Evolutionary conservation across 2,888 invertebrate genomes (phyloP).

Genomic region (Spialia ferax): DNA sequence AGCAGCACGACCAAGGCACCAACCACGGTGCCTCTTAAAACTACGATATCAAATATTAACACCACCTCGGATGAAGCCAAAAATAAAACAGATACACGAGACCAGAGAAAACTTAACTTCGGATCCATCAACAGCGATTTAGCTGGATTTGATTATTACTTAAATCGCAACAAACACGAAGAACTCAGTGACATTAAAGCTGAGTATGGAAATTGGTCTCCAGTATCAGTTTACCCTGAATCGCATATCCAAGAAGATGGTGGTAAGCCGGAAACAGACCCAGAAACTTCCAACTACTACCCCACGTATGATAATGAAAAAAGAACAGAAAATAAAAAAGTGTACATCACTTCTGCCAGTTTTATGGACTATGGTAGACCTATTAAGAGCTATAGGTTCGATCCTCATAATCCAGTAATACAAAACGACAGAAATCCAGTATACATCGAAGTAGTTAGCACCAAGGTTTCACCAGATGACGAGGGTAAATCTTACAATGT

Average conservation of each 20-base stretch:
- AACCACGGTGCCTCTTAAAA: conserved; percentile 68
- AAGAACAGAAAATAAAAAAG: conserved; percentile 76
- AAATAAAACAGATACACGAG: conserved; percentile 77
- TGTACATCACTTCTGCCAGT: conserved; percentile 81
- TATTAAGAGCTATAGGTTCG: conserved; percentile 77
- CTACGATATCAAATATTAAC: conserved; percentile 57
- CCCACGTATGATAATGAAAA: conserved; percentile 80
- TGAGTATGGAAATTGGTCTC: conserved; percentile 85
- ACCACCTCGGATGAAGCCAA: conserved; percentile 64
- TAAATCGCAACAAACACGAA: conserved; percentile 75
- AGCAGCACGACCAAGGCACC: conserved; percentile 61
- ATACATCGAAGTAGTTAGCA: conserved; percentile 80
- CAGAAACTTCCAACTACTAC: conserved; percentile 77
- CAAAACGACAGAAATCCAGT: conserved; percentile 87
- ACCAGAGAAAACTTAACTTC: conserved; percentile 78
- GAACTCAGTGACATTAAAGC: conserved; percentile 78
- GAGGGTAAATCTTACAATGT: conserved; percentile 83
- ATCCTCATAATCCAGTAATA: conserved; percentile 80
- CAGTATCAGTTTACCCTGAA: conserved; percentile 81
- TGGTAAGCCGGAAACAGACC: conserved; percentile 69
- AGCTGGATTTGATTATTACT: conserved; percentile 80
- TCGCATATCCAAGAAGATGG: conserved; percentile 79
- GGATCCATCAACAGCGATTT: conserved; percentile 75
- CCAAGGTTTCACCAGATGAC: conserved; percentile 73
- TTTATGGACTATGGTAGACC: conserved; percentile 76